phyloP scores from a whole-genome alignment of 2,113 vertebrate species.

The Eudorcas thomsonii region DNA sequence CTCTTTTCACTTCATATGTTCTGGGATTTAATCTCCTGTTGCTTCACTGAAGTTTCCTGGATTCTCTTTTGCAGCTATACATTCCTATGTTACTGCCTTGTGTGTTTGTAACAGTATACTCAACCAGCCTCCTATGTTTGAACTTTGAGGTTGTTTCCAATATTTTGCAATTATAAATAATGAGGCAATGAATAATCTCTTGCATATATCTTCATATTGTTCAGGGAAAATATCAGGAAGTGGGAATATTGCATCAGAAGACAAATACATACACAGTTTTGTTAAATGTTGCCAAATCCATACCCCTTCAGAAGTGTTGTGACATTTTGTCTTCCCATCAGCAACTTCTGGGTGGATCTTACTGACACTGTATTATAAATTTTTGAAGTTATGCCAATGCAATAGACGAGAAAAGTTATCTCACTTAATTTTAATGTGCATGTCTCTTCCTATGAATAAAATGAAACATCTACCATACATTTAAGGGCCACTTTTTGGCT shows the following conservation, averaged over 20 bases:
- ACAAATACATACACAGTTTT: background rate
- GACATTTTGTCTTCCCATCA: background rate
- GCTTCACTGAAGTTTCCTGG: background rate
- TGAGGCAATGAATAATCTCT: background rate
- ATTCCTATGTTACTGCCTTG: background rate
- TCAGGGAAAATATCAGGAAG: background rate
- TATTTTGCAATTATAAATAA: background rate
- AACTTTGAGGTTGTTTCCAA: constrained; percentile 4
- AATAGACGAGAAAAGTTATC: background rate
- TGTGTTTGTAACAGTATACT: background rate
- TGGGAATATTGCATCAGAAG: background rate
- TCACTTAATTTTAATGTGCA: background rate
- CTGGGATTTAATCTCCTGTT: background rate
- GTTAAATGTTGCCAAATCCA: background rate
- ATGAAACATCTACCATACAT: background rate
- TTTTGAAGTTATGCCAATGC: background rate
- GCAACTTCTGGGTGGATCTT: background rate
- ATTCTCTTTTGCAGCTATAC: background rate
- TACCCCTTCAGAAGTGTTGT: background rate
- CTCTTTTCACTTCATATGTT: background rate
- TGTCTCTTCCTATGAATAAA: background rate
- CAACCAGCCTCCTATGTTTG: background rate
- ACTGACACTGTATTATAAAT: background rate
- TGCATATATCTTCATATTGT: background rate
- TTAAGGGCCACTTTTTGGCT: background rate